These are phyloP conservation scores for Lampropteryx suffumata DNA, from an alignment of 2,888 invertebrate species.

Conservation along the genomic window DNA sequence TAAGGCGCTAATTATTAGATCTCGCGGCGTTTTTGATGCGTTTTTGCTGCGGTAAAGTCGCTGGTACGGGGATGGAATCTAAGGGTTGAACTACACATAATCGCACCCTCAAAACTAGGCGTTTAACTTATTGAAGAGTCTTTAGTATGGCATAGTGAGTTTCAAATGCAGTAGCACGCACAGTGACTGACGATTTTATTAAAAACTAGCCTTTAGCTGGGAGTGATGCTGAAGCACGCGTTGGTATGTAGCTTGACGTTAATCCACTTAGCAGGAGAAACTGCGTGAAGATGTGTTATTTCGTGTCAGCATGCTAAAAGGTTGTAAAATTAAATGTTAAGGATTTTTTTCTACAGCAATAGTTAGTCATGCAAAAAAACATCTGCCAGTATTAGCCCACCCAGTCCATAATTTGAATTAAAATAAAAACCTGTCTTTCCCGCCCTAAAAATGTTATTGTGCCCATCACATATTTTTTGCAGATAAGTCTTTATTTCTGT, in stretches of 20 bases:
- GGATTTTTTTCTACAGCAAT: too few species aligned
- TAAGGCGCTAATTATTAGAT: slow-evolving; percentile 56
- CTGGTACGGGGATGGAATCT: slow-evolving; percentile 39
- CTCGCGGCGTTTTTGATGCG: slow-evolving; percentile 58
- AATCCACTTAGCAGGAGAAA: slow-evolving; percentile 20
- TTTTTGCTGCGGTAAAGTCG: slow-evolving; percentile 39
- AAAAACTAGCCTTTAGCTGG: too few species aligned
- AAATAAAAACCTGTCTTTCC: neutral
- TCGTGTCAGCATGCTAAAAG: slow-evolving; percentile 2
- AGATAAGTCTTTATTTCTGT: slow-evolving; percentile 17
- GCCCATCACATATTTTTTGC: neutral
- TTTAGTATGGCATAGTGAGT: too few species aligned
- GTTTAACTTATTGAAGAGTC: too few species aligned
- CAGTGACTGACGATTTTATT: too few species aligned
- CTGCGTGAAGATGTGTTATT: slow-evolving; percentile 10
- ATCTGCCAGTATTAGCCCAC: too few species aligned
- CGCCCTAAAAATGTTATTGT: slow-evolving; percentile 12
- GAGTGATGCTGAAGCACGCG: neutral
- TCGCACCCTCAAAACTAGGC: neutral
- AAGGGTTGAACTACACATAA: slow-evolving; percentile 1
- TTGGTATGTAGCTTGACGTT: neutral
- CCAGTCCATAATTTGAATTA: neutral
- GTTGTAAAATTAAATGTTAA: neutral
- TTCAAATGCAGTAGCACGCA: too few species aligned
- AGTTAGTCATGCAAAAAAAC: neutral